These are phyloP conservation scores for Liodrosophila aerea DNA, from an alignment of 2,888 invertebrate genomes.

Conservation along the genomic window DNA sequence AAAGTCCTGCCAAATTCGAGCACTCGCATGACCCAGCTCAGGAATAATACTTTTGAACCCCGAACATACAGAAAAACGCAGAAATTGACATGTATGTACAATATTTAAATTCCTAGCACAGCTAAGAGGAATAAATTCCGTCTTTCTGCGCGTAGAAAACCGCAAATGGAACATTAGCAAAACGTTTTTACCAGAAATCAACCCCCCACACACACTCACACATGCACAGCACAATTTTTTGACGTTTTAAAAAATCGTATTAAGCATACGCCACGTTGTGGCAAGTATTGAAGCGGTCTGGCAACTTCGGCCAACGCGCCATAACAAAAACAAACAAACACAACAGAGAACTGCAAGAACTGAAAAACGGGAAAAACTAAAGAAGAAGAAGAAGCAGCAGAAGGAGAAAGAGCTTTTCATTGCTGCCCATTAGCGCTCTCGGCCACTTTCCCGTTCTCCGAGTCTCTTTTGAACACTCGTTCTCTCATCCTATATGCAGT, in stretches of 20 bases:
- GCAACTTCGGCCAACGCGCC: slow-evolving; percentile 47
- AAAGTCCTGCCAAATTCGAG: too few relatives aligned
- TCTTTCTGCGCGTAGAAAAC: slow-evolving; percentile 16
- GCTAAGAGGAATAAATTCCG: slow-evolving; percentile 20
- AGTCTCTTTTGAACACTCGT: slow-evolving; percentile 10
- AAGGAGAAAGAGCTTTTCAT: slow-evolving; percentile 61
- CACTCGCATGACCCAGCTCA: too few relatives aligned
- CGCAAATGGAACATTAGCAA: slow-evolving; percentile 38
- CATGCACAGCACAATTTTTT: slow-evolving; percentile 22
- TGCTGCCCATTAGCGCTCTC: slow-evolving; percentile 52
- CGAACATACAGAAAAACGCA: background rate
- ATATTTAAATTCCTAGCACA: slow-evolving; percentile 43
- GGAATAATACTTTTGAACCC: too few relatives aligned
- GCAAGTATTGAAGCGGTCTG: slow-evolving; percentile 54
- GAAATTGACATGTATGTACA: slow-evolving; percentile 5
- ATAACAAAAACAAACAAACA: slow-evolving; percentile 54
- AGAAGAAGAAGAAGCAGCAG: slow-evolving; percentile 41
- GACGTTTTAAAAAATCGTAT: slow-evolving; percentile 45
- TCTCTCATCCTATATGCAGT: slow-evolving; percentile 23
- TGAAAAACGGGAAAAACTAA: slow-evolving; percentile 29
- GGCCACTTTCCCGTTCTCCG: slow-evolving; percentile 7
- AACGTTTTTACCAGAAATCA: slow-evolving; percentile 9
- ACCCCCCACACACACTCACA: background rate
- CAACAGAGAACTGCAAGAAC: slow-evolving; percentile 28
- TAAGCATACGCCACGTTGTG: slow-evolving; percentile 65